Base-by-base conservation (phyloP, 2,888 invertebrate species). In the Phalera bucephala region DNA sequence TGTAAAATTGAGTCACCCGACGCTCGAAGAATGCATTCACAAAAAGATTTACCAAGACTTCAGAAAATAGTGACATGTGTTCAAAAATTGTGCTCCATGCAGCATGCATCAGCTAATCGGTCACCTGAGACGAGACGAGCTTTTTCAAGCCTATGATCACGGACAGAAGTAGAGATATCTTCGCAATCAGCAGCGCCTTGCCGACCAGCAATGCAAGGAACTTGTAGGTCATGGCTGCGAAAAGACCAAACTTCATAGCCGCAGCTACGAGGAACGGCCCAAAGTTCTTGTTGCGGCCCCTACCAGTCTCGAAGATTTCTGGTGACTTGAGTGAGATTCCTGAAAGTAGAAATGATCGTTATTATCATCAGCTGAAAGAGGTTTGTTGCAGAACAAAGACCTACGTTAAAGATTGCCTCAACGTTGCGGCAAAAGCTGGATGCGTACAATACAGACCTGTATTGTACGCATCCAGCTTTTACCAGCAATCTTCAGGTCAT, bases 61-160 rank as follows among this genome's bases (percentile, higher is more conserved):
- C n/a, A n/a, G n/a, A n/a, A n/a, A n/a, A n/a, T n/a, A n/a, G n/a
- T n/a, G n/a, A n/a, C n/a, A n/a, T n/a, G n/a, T n/a, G n/a, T n/a
- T n/a, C n/a, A n/a, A n/a, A n/a, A n/a, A n/a, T n/a, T n/a, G n/a
- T n/a, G n/a, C n/a, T n/a, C n/a, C n/a, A 55, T 59, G 54, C 62
- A 44, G 29, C 45, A 46, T 57, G 58, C 55, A 36, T 26, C 14
- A 37, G 55, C 31, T 57, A 78, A 65, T 79, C 70, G 51, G 49
- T 84, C 81, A 90, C 90, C 90, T 90, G 95, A 68, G 93, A 93
- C 31, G 93, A 93, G 79, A 96, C 93, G 25, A 96, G 86, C 65
- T 96, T 96, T 90, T 95, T 96, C 65, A 96, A 72, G 19, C 95
- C 96, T 51, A 96, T 94, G 55, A 96, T 93, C 27, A 93, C 93